A percentile compares a stretch with the other conserved stretches of the same genome.
Conservation (phyloP, 2,797 vertebrate genomes). For the Tenualosa ilisha region DNA sequence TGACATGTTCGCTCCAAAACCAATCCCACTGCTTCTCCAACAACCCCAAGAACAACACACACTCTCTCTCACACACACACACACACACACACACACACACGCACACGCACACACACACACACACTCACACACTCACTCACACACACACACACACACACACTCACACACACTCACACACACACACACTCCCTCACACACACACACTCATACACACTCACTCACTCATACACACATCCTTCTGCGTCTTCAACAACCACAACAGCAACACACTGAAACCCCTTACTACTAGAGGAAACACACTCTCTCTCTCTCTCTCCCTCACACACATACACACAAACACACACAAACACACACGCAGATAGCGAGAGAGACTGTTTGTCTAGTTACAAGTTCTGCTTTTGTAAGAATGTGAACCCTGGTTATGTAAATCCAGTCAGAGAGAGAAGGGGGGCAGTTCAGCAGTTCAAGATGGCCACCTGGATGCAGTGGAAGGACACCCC, state of each 20-base stretch:
- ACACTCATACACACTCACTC: too few species aligned
- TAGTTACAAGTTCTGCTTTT: too few species aligned
- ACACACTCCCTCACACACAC: neutral
- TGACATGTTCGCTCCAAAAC: conserved; percentile 33
- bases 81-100: neutral
- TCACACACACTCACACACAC: neutral
- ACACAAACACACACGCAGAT: neutral
- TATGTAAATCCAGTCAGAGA: neutral
- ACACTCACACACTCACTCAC: neutral
- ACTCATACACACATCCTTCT: too few species aligned
- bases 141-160: conserved; percentile 6
- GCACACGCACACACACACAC: neutral
- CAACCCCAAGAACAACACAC: neutral
- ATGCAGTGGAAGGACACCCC: neutral
- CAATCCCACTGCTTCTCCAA: neutral
- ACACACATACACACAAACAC: neutral
- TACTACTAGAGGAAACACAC: too few species aligned
- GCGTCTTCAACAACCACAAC: too few species aligned
- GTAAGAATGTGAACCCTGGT: too few species aligned
- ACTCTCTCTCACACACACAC: neutral
- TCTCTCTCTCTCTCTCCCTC: too few species aligned
- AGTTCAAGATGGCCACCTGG: neutral
- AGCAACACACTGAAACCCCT: too few species aligned
- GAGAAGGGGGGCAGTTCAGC: neutral
- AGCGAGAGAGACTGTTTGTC: too few species aligned